A percentile compares a stretch with the other conserved stretches of the same genome.
phyloP scores from a whole-genome alignment of 2,797 vertebrate genomes.

The Malurus leucopterus region DNA sequence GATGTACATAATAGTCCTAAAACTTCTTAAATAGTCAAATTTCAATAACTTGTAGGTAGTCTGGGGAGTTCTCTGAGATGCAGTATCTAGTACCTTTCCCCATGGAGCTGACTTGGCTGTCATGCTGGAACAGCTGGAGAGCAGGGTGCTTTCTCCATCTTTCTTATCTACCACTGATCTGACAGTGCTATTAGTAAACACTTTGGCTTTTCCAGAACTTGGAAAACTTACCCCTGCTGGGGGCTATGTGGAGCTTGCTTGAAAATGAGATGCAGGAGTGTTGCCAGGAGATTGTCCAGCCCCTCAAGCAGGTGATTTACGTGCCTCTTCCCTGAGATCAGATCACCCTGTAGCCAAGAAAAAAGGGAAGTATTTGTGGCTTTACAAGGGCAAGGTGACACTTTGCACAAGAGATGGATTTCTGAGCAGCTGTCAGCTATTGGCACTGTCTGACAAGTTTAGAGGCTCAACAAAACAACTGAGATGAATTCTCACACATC shows the following conservation, averaged over 20 bases:
- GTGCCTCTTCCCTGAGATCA: background rate
- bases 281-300: background rate
- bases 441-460: background rate
- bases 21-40: background rate
- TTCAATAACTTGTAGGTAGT: background rate
- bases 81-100: background rate
- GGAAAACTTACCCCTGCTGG: background rate
- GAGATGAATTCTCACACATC: background rate
- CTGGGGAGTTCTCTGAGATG: background rate
- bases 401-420: background rate
- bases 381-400: background rate
- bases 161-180: background rate
- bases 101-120: background rate
- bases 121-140: background rate
- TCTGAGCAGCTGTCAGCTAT: background rate
- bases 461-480: background rate
- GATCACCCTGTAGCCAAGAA: background rate
- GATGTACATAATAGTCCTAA: background rate
- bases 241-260: background rate
- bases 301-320: background rate
- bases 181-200: background rate
- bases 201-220: background rate
- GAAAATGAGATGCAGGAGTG: background rate
- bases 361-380: background rate
- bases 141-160: fast-evolving